Conservation (phyloP, 2,797 vertebrate species). For the Chanos chanos region DNA sequence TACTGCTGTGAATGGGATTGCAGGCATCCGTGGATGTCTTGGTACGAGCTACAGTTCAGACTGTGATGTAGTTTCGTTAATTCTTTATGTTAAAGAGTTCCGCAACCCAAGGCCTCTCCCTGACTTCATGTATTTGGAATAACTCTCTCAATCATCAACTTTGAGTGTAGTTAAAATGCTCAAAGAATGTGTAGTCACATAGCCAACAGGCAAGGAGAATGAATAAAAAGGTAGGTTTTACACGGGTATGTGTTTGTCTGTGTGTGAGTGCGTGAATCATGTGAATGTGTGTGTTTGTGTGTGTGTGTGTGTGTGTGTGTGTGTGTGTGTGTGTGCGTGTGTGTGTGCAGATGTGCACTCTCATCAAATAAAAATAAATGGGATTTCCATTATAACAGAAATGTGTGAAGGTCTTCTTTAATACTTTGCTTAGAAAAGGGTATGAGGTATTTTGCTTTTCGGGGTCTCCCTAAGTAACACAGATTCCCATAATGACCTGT, state of each 20-base stretch:
- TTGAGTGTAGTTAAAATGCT: conserved; percentile 52
- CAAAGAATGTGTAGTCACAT: conserved; percentile 42
- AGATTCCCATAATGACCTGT: conserved; percentile 70
- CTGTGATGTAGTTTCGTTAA: too few species aligned
- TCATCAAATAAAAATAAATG: conserved; percentile 65
- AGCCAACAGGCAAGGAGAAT: conserved; percentile 12
- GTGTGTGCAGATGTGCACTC: conserved; percentile 34
- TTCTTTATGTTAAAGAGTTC: too few species aligned
- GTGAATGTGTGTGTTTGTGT: background rate
- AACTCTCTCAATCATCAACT: conserved; percentile 20
- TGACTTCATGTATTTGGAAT: conserved; percentile 24
- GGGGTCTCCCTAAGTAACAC: conserved; percentile 65
- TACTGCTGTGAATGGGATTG: too few species aligned
- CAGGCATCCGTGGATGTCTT: too few species aligned
- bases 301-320: background rate
- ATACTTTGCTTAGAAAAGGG: conserved; percentile 51
- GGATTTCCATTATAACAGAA: conserved; percentile 55
- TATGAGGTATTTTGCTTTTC: conserved; percentile 64
- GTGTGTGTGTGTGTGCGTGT: background rate
- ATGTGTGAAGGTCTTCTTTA: conserved; percentile 57
- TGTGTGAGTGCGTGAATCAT: background rate
- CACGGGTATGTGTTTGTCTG: too few species aligned
- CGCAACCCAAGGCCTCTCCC: background rate
- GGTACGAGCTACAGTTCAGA: too few species aligned
- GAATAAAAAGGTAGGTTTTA: background rate